Conservation (phyloP, 2,888 invertebrate species). For the Cylindroiulus punctatus region DNA sequence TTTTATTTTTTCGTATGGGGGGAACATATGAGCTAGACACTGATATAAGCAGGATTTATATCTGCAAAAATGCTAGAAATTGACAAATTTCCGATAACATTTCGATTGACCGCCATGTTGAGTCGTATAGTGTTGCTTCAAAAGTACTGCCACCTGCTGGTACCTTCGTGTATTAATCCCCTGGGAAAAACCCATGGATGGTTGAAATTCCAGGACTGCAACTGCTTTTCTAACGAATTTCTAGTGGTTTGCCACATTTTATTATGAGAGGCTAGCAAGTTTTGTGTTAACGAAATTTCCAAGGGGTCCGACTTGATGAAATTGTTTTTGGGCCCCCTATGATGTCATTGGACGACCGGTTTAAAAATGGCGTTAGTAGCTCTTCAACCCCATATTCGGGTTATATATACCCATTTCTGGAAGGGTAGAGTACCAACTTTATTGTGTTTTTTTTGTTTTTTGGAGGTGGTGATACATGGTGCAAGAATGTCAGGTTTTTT, state of each 20-base stretch:
- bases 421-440: not conserved
- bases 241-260: not conserved
- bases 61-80: not conserved
- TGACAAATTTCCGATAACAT: not conserved
- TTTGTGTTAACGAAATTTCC: not conserved
- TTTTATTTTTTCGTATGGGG: not conserved
- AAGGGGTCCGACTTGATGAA: not conserved
- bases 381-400: not conserved
- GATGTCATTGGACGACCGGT: not conserved
- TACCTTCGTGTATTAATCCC: not conserved
- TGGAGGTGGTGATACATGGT: not conserved
- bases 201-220: not conserved
- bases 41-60: not conserved
- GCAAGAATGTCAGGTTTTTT: not conserved
- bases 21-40: not conserved
- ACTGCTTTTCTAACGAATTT: not conserved
- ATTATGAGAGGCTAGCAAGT: not conserved
- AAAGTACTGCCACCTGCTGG: not conserved
- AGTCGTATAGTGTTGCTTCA: not conserved
- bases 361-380: not conserved
- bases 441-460: not conserved
- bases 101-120: not conserved
- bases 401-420: not conserved
- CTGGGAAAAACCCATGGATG: not conserved
- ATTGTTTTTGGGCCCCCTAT: slow-evolving; percentile 29